phyloP scores from a whole-genome alignment of 2,797 vertebrate species.

The Semaprochilodus insignis region DNA sequence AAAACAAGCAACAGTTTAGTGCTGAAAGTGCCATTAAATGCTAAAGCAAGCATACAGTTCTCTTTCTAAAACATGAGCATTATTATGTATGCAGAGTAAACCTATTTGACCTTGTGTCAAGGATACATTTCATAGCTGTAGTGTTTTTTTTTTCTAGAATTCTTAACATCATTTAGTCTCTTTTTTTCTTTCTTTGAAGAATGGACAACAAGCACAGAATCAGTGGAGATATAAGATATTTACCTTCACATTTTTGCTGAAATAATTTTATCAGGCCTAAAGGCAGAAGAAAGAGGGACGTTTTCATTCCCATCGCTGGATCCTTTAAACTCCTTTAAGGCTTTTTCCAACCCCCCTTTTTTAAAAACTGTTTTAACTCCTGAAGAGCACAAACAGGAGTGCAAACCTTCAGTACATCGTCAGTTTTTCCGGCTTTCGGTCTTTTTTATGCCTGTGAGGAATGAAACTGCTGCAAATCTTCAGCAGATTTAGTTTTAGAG shows the following conservation, averaged over 20 bases:
- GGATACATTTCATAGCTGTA: constrained; percentile 64
- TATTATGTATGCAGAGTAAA: constrained; percentile 51
- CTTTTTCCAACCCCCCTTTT: no score
- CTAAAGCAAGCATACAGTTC: background rate
- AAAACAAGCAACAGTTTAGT: no score
- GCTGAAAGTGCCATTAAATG: background rate
- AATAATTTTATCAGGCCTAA: constrained; percentile 84
- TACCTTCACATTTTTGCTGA: constrained; percentile 82
- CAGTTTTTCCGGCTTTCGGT: no score
- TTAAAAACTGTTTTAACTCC: no score
- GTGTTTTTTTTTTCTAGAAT: background rate
- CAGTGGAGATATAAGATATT: constrained; percentile 74
- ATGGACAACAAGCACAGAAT: constrained; percentile 43
- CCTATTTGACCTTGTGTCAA: constrained; percentile 78
- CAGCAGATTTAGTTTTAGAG: constrained; percentile 78
- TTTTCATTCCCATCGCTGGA: constrained; percentile 84
- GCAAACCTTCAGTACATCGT: background rate
- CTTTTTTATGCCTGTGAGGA: constrained; percentile 62
- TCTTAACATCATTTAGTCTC: background rate
- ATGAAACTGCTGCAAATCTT: constrained; percentile 74
- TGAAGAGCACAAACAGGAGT: no score
- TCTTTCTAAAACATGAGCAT: constrained; percentile 56
- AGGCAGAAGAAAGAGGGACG: constrained; percentile 75
- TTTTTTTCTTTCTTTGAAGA: background rate
- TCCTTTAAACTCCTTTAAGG: constrained; percentile 55